Percentiles rank a stretch among this genome's conserved stretches.
Evolutionary conservation across 92 coral and sea anemone genomes (phyloP).

Genomic region (Meandrina meandrites): DNA sequence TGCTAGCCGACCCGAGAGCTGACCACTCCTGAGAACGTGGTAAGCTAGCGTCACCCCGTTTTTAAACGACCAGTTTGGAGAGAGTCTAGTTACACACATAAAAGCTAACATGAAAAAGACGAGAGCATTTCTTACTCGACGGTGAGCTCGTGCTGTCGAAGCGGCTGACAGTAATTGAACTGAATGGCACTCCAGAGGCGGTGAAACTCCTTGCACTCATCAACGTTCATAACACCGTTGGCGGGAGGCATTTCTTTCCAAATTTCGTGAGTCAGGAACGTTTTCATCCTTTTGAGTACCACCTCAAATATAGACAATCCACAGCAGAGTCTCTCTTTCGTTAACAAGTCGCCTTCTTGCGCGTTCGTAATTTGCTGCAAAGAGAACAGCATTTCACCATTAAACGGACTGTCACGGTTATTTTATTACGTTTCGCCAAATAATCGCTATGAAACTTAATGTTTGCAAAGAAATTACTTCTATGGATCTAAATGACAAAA

Average conservation of each 20-base stretch:
- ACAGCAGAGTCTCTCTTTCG: slow-evolving; percentile 98
- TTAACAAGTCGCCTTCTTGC: slow-evolving; percentile 93
- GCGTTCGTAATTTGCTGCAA: slow-evolving; percentile 89
- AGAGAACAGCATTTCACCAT: background rate
- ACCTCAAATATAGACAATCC: slow-evolving; percentile 95
- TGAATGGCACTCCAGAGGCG: slow-evolving; percentile 98
- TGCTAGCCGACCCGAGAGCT: too few species aligned
- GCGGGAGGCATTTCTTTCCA: slow-evolving; percentile 81
- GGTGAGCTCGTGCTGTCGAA: slow-evolving; percentile 81
- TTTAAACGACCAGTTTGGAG: too few species aligned
- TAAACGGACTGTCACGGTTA: too few species aligned
- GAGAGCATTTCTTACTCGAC: slow-evolving; percentile 80
- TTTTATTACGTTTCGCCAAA: too few species aligned
- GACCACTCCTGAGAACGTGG: too few species aligned
- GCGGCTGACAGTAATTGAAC: slow-evolving; percentile 94
- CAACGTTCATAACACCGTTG: slow-evolving; percentile 96
- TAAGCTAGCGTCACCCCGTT: too few species aligned
- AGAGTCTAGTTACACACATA: too few species aligned
- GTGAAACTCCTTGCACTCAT: slow-evolving; percentile 95
- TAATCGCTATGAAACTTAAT: too few species aligned
- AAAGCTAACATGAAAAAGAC: background rate
- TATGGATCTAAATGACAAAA: too few species aligned
- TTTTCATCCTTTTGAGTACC: slow-evolving; percentile 78
- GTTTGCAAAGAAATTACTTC: too few species aligned
- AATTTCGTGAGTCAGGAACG: slow-evolving; percentile 75